Conservation (phyloP, 2,888 invertebrate genomes). For the Drosophila kuntzei region DNA sequence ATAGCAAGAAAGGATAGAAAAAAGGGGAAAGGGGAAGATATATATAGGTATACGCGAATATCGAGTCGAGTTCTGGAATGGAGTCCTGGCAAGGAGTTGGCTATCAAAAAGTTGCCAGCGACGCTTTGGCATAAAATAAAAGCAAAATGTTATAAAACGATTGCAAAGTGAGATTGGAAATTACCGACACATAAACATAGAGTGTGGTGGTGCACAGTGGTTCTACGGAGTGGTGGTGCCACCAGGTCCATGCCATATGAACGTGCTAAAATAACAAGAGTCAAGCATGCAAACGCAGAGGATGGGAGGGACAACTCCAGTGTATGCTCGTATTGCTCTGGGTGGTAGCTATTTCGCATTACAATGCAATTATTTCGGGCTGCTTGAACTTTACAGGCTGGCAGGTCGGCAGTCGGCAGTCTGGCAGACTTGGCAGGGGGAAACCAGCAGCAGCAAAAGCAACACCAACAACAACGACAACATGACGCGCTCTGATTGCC, state of each 20-base stretch:
- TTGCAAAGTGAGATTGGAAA: constrained; percentile 83
- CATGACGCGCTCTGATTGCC: constrained; percentile 73
- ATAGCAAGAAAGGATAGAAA: constrained; percentile 20
- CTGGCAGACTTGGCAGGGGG: constrained; percentile 1
- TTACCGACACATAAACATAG: constrained; percentile 77
- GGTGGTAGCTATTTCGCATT: constrained; percentile 79
- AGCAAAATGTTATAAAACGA: constrained; percentile 81
- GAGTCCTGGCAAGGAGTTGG: constrained; percentile 48
- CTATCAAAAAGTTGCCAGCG: constrained; percentile 71
- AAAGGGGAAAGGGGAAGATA: constrained; percentile 19
- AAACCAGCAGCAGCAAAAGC: constrained; percentile 6
- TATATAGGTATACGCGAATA: constrained; percentile 37
- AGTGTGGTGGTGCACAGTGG: constrained; percentile 10
- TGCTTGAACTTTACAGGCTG: constrained; percentile 65
- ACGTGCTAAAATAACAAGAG: constrained; percentile 76
- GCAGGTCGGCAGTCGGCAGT: constrained; percentile 16
- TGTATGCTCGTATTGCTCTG: constrained; percentile 25
- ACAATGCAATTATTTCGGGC: constrained; percentile 84
- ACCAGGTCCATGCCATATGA: constrained; percentile 43
- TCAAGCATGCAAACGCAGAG: constrained; percentile 62
- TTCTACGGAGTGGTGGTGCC: background rate
- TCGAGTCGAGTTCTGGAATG: constrained; percentile 15
- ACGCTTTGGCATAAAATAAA: constrained; percentile 77
- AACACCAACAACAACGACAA: constrained; percentile 33
- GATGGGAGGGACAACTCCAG: constrained; percentile 11